These are phyloP conservation scores for Coptotermes formosanus DNA, from an alignment of 1,140 invertebrate species.

Conservation along the genomic window DNA sequence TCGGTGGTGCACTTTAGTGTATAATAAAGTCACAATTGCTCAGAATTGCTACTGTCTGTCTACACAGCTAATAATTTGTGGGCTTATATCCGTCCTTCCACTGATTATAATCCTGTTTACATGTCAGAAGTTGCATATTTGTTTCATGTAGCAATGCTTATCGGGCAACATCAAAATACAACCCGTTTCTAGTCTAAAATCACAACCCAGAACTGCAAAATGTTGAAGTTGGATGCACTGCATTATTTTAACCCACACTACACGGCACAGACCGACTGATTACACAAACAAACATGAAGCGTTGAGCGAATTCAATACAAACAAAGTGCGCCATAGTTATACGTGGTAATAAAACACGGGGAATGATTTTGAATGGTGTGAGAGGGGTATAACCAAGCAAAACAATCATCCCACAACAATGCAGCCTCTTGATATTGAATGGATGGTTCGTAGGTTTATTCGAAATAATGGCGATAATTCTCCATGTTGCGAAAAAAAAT, in stretches of 20 bases:
- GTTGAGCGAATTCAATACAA: background rate
- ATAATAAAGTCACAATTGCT: too few species aligned
- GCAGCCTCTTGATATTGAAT: background rate
- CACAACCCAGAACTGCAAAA: background rate
- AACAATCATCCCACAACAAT: background rate
- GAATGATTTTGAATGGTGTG: background rate
- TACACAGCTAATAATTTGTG: too few species aligned
- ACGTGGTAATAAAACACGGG: background rate
- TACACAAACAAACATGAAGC: background rate
- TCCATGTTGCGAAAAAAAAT: background rate
- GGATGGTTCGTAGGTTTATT: background rate
- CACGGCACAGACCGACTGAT: background rate
- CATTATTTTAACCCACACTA: background rate
- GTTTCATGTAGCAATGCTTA: background rate
- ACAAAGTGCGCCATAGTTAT: background rate
- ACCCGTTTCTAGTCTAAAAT: background rate
- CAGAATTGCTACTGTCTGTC: too few species aligned
- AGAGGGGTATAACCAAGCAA: background rate
- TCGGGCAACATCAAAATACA: background rate
- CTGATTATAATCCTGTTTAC: background rate
- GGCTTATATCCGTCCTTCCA: too few species aligned
- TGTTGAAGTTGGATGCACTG: background rate
- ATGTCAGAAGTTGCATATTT: background rate
- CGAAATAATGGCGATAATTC: background rate
- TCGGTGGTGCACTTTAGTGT: too few species aligned